Evolutionary conservation across 2,888 invertebrate species (phyloP), one percentile per base, ranked within the genome.

Genomic region (Leucophenga montana): DNA sequence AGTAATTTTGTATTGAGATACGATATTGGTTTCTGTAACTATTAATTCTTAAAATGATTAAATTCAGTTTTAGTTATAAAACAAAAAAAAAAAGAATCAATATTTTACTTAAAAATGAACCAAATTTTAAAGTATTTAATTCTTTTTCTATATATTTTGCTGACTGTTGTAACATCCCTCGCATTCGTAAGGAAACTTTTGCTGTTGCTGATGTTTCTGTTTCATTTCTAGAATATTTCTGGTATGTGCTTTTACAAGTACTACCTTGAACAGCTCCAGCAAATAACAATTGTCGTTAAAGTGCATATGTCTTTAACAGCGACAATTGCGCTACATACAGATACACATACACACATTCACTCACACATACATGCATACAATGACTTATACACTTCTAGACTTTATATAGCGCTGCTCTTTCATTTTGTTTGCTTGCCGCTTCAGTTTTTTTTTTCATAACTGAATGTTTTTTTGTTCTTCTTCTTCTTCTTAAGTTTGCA

Each of bases 361-460:
- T n/a, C n/a, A n/a, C n/a, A n/a, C n/a, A 50, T 16, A 50, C 13
- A 50, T 16, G 11, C 50, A 6, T 16, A 11, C n/a, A 16, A 16
- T 50, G 18, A 50, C 18, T 16, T 50, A 50, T 16, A 16, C 18
- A 5, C 39, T 59, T 59, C 33, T 33, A 59, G 16, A n/a, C 33
- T 59, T 80, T 83, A 83, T 83, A 84, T 78, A 79, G 80, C 82
- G 80, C 75, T 78, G 82, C 83, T 33, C 33, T 33, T 33, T 33
- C 33, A 33, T 33, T 5, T 8, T 33, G 3, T 33, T 33, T 33
- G 33, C 33, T 16, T 54, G 54, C 9, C 13, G 22, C 20, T 54
- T 8, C 50, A 66, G 68, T 61, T 22, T 56, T 33, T n/a, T 39
- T 39, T 31, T 4, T 39, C 1, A 11, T n/a, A 16, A 16, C 39